These are phyloP conservation scores for Oscheius sp. DNA, from an alignment of 2,888 invertebrate species.

Conservation along the genomic window DNA sequence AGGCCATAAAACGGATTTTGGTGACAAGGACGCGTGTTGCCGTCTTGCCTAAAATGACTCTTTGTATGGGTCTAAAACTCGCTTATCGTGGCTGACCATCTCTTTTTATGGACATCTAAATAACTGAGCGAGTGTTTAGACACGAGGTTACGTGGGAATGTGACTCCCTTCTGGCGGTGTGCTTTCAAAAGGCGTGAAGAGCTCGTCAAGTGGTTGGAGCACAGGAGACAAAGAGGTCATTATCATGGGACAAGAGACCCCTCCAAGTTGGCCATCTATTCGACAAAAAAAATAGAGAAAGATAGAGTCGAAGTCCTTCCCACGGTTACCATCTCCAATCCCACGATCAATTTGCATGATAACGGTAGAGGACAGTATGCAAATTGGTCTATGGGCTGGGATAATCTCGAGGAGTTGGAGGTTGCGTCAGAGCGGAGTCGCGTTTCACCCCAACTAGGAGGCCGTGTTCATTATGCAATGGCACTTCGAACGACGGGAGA, in stretches of 20 bases:
- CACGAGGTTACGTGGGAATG: conserved; percentile 10
- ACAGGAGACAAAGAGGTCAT: conserved; percentile 15
- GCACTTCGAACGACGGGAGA: conserved; percentile 29
- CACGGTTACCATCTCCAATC: conserved; percentile 5
- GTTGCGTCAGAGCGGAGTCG: conserved; percentile 32
- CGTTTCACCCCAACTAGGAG: conserved; percentile 14
- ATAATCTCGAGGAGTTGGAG: conserved; percentile 12
- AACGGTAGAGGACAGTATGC: not conserved
- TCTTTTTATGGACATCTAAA: not conserved
- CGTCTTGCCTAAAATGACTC: not conserved
- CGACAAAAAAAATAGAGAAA: too few relatives aligned
- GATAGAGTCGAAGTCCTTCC: not conserved
- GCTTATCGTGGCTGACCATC: conserved; percentile 11
- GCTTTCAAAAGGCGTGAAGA: conserved; percentile 17
- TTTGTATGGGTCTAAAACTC: not conserved
- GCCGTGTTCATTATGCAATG: conserved; percentile 29
- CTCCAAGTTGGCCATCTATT: not conserved
- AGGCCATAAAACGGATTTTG: not conserved
- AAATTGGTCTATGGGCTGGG: not conserved
- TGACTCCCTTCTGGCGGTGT: conserved; percentile 11
- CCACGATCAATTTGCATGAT: conserved; percentile 27
- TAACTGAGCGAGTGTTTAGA: too few relatives aligned
- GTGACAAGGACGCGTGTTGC: not conserved
- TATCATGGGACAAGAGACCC: not conserved
- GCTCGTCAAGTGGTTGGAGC: conserved; percentile 15